Evolutionary conservation across 2,797 vertebrate genomes (phyloP), one percentile per base, ranked within the genome.

Genomic region (Austrolebias charrua): DNA sequence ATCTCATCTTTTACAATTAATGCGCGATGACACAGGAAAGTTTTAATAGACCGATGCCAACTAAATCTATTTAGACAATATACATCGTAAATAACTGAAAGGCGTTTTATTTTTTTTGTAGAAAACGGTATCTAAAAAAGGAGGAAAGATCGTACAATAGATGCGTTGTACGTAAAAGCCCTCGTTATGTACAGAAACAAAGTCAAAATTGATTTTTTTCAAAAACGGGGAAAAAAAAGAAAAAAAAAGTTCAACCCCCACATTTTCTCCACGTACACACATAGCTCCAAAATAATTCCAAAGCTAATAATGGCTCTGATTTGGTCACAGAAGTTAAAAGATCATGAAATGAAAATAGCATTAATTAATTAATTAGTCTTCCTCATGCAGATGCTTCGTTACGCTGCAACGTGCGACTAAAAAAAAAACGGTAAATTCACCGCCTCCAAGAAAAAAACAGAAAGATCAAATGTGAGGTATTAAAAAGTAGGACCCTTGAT

Each of bases 171-270:
- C 85, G 90, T 92, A 93, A 93, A 93, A 92, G 88, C 90, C 89
- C 90, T 92, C 92, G 82, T 83, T 92, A 93, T 94, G 87, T 93
- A 93, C 92, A 93, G 87, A 88, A 91, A 88, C 85, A 86, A 90
- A 89, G 80, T 86, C 76, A 81, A 89, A 87, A 91, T 81, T n/a
- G n/a, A 90, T 83, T 84, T 89, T 88, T 85, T 63, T 88, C 86
- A 87, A 80, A 73, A 84, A 80, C 64, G 81, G 69, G 81, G 85
- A 88, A 60, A 15, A 28, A 83, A 86, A 88, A 55, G 14, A 28
- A 48, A 69, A 76, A 76, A 67, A 76, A 81, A 69, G 65, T 73
- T 75, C 48, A 88, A 88, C 69, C 56, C n/a, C 73, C 91, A 85
- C 12, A 1, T 10, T 86, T 90, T 87, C 88, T 89, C 87, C 88